Evolutionary conservation across 1,140 invertebrate species (phyloP).

Genomic region (Choristoneura fumiferana): DNA sequence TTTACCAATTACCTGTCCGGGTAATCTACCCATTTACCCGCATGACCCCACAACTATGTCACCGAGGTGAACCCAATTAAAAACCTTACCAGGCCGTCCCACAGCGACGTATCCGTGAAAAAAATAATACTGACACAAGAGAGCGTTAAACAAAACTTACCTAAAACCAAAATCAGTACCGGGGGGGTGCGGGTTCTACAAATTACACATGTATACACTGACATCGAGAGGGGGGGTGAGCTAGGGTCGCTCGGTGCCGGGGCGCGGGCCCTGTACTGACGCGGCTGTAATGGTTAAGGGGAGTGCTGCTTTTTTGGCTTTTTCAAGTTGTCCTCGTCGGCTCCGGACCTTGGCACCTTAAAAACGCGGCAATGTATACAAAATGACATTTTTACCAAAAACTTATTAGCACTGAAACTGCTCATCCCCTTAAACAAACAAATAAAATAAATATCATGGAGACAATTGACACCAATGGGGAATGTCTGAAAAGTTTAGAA

Average conservation of each 20-base stretch:
- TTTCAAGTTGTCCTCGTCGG: slow-evolving; percentile 92
- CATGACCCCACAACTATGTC: slow-evolving; percentile 1
- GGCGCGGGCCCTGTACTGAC: slow-evolving; percentile 51
- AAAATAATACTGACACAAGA: slow-evolving; percentile 5
- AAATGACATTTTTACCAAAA: too few relatives aligned
- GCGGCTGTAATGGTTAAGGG: slow-evolving; percentile 76
- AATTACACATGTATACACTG: not conserved
- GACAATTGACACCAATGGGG: too few relatives aligned
- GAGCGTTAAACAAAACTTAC: not conserved
- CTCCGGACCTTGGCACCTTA: slow-evolving; percentile 86
- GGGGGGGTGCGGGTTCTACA: not conserved
- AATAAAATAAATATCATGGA: too few relatives aligned
- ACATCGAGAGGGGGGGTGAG: not conserved
- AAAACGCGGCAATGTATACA: not conserved
- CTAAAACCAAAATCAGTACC: slow-evolving; percentile 15
- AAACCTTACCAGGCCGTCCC: not conserved
- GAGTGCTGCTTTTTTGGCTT: slow-evolving; percentile 86
- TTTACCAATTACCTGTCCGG: too few relatives aligned
- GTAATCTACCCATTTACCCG: not conserved
- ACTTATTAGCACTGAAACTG: too few relatives aligned
- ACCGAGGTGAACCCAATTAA: too few relatives aligned
- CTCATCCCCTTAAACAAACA: too few relatives aligned
- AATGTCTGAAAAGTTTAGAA: too few relatives aligned
- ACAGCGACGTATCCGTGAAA: not conserved
- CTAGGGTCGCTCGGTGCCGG: not conserved